Evolutionary conservation across 2,888 invertebrate species (phyloP), one percentile per base, ranked within the genome.

Genomic region (Blastobasis lacticolella): DNA sequence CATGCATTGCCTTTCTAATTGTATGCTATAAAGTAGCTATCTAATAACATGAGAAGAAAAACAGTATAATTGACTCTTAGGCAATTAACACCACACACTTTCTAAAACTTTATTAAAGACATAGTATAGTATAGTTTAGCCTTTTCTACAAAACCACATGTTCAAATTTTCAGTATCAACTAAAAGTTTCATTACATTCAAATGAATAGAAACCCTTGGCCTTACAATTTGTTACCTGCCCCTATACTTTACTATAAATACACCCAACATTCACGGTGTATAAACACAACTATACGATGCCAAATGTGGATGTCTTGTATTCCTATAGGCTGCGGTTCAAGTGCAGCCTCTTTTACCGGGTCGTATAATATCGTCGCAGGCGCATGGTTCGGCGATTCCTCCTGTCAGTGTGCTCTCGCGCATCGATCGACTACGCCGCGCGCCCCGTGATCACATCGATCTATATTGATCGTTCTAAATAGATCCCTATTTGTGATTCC

Each of bases 231-330:
- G 42, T 77, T 86, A 86, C 87, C 86, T 86, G 86, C 73, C 73
- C 65, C 73, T 71, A 69, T 69, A 69, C 78, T 78, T 77, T 73
- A 79, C 84, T 84, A 86, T 82, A 87, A 87, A 85, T 86, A 87
- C 79, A 75, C 75, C 70, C 23, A 23, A 68, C 72, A 72, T 78
- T 73, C 75, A 81, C 77, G 78, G 74, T 77, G 82, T 75, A 84
- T 81, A 86, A 84, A 86, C 82, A 84, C 61, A 58, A 57, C 51
- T 51, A 49, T 54, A 73, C 5, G 58, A 68, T 37, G 49, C 61
- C 54, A 52, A 57, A 56, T 71, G 51, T 46, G 63, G 62, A 61
- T 37, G 38, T 38, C 40, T 37, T 45, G 50, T 49, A 45, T 46
- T 45, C 37, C 2, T 23, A 23, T 23, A 23, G 23, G 23, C 23